Conservation (phyloP, 2,797 vertebrate genomes). For the Halcyon smyrnensis region DNA sequence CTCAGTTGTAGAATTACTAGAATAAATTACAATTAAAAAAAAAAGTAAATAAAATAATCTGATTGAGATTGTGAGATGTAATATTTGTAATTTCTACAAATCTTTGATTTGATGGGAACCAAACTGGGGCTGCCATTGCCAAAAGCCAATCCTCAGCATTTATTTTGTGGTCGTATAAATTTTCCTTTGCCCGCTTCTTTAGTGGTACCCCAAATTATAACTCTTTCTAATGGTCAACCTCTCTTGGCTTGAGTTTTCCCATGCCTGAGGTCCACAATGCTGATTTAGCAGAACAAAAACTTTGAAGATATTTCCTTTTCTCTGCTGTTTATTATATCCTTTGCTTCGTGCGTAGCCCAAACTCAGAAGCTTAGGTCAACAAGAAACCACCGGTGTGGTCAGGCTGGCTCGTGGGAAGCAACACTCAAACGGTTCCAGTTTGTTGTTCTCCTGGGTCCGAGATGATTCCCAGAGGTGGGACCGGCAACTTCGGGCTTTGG, state of each 20-base stretch:
- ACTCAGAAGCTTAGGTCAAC: conserved; percentile 45
- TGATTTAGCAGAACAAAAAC: conserved; percentile 65
- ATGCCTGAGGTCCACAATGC: conserved; percentile 49
- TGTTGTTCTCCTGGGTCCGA: background rate
- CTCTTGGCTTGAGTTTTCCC: conserved; percentile 43
- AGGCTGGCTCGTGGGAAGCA: conserved; percentile 52
- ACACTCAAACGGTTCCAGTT: background rate
- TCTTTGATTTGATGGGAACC: conserved; percentile 48
- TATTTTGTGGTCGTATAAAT: conserved; percentile 47
- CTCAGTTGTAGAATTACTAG: background rate
- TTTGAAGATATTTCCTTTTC: conserved; percentile 60
- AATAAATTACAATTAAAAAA: background rate
- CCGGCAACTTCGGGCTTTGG: background rate
- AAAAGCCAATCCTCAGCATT: background rate
- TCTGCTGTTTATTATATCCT: conserved; percentile 59
- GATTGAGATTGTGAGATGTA: background rate
- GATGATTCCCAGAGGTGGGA: conserved; percentile 35
- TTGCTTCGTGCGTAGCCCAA: background rate
- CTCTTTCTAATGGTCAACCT: conserved; percentile 20
- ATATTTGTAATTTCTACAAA: conserved; percentile 20
- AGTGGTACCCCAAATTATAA: conserved; percentile 56
- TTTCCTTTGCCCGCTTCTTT: conserved; percentile 53
- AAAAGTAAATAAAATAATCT: background rate
- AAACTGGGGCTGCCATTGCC: background rate
- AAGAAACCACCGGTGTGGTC: conserved; percentile 31